Conservation (phyloP, 2,888 invertebrate genomes). For the Papilio gigon region DNA sequence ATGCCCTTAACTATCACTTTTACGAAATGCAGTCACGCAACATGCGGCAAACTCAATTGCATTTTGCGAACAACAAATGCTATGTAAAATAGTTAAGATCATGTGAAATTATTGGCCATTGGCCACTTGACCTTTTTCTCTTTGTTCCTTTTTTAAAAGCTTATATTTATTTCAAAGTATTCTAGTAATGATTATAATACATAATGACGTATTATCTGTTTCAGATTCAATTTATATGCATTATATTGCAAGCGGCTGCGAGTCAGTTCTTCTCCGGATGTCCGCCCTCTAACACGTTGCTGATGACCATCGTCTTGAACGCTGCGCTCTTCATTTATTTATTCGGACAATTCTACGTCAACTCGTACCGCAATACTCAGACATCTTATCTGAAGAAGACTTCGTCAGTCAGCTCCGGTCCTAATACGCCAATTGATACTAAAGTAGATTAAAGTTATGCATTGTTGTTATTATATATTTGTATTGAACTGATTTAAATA, state of each 20-base stretch:
- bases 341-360: constrained; percentile 58
- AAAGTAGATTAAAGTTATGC: constrained; percentile 7
- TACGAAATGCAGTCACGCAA: too few relatives aligned
- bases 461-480: background rate
- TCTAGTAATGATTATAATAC: too few relatives aligned
- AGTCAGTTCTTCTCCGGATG: constrained; percentile 53
- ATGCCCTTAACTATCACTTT: too few relatives aligned
- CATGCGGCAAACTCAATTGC: too few relatives aligned
- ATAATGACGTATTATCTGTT: constrained; percentile 44
- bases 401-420: background rate
- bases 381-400: background rate
- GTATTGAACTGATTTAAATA: background rate
- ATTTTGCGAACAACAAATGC: too few relatives aligned
- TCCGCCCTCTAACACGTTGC: constrained; percentile 52
- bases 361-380: constrained; percentile 47
- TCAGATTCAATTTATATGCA: constrained; percentile 59
- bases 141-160: too few relatives aligned
- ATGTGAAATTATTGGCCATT: too few relatives aligned
- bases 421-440: background rate
- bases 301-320: constrained; percentile 50
- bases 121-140: too few relatives aligned
- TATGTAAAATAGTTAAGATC: too few relatives aligned
- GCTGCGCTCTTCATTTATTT: constrained; percentile 56
- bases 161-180: too few relatives aligned
- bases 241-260: constrained; percentile 52